phyloP scores from a whole-genome alignment of 2,888 invertebrate species.

The Apamea sordens region DNA sequence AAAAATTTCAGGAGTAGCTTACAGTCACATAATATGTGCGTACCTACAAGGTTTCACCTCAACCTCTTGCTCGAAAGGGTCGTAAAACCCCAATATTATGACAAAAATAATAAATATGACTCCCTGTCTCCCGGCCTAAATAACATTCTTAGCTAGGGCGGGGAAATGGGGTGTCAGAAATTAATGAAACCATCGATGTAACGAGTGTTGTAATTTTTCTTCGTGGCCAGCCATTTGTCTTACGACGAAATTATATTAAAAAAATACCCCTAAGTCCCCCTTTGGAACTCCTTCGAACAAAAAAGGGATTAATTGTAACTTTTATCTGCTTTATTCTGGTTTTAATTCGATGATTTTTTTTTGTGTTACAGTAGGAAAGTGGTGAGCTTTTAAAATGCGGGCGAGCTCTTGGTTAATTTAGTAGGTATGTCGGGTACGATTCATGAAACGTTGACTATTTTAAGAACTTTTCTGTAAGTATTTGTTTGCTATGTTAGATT shows the following conservation, averaged over 20 bases:
- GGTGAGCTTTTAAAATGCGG: no score
- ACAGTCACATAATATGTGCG: not conserved
- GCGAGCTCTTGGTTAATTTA: not conserved
- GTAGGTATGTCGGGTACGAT: not conserved
- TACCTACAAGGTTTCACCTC: not conserved
- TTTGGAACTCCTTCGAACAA: constrained; percentile 8
- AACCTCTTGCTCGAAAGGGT: not conserved
- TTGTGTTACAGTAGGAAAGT: not conserved
- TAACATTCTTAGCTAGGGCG: constrained; percentile 50
- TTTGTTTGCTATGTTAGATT: no score
- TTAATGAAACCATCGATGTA: constrained; percentile 77
- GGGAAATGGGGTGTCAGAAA: constrained; percentile 76
- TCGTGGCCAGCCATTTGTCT: constrained; percentile 43
- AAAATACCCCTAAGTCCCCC: constrained; percentile 21
- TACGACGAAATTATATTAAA: constrained; percentile 54
- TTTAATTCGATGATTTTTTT: not conserved
- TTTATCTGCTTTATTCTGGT: constrained; percentile 40
- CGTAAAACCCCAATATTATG: constrained; percentile 13
- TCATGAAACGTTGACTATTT: not conserved
- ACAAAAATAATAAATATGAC: constrained; percentile 25
- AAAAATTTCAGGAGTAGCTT: no score
- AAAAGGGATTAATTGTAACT: constrained; percentile 41
- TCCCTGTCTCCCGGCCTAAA: constrained; percentile 57
- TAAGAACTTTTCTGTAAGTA: no score
- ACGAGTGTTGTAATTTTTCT: constrained; percentile 75